Percentiles rank a stretch among this genome's conserved stretches.
phyloP scores from a whole-genome alignment of 2,888 invertebrate genomes.

The Ptycholaimellus sp. region DNA sequence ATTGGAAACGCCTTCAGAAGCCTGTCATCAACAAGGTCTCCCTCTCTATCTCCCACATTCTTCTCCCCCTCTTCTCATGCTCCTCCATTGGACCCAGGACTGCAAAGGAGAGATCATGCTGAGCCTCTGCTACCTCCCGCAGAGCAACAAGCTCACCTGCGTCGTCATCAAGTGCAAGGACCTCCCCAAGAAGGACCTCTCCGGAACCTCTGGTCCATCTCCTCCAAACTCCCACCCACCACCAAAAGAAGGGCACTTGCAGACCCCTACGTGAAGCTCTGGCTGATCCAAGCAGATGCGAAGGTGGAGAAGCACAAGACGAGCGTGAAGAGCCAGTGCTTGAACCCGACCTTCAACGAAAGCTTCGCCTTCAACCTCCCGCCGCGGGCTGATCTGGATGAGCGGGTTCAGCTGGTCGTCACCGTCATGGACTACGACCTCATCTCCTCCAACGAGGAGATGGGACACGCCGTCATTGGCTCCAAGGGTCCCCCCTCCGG shows the following conservation, averaged over 20 bases:
- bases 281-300: conserved; percentile 22
- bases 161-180: conserved; percentile 72
- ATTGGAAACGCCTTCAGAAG: conserved; percentile 23
- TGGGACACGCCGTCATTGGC: conserved; percentile 22
- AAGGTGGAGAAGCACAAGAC: conserved; percentile 25
- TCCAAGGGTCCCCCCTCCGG: conserved; percentile 11
- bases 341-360: conserved; percentile 22
- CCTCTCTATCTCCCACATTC: too few relatives aligned
- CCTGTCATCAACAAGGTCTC: conserved; percentile 19
- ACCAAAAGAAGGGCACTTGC: conserved; percentile 2
- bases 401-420: conserved; percentile 19
- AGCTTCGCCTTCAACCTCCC: conserved; percentile 21
- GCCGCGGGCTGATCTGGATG: conserved; percentile 12
- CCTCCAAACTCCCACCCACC: too few relatives aligned
- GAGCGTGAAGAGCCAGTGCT: conserved; percentile 16
- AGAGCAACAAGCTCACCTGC: conserved; percentile 64
- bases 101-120: conserved; percentile 75
- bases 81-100: conserved; percentile 28
- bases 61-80: neutral
- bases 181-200: conserved; percentile 69
- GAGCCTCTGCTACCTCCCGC: conserved; percentile 72
- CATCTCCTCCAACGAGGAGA: conserved; percentile 19
- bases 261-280: conserved; percentile 25
- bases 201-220: conserved; percentile 69
- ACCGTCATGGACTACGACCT: conserved; percentile 24